Evolutionary conservation across 1,140 invertebrate genomes (phyloP).

Genomic region (Zaprionus inermis): DNA sequence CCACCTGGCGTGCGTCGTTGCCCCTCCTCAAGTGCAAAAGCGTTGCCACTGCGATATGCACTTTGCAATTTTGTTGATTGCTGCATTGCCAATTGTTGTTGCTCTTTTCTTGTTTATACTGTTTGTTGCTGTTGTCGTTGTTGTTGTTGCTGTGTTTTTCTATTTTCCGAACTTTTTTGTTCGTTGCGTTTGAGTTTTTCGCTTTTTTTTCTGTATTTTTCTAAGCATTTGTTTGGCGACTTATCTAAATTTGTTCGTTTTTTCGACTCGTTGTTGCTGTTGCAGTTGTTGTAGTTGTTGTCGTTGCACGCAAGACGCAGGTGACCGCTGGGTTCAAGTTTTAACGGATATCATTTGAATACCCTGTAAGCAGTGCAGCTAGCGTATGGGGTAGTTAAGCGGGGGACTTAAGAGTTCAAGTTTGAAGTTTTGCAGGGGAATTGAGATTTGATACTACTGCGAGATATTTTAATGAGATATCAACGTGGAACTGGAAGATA

Average conservation of each 20-base stretch:
- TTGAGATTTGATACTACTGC: background rate
- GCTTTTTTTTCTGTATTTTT: conserved; percentile 47
- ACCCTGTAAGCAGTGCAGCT: conserved; percentile 22
- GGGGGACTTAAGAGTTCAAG: background rate
- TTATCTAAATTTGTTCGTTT: conserved; percentile 67
- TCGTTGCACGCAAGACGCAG: conserved; percentile 66
- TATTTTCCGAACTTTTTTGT: conserved; percentile 35
- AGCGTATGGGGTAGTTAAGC: conserved; percentile 17
- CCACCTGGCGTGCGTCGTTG: background rate
- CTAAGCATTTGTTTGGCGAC: conserved; percentile 61
- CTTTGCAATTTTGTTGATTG: conserved; percentile 81
- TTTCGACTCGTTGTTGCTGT: conserved; percentile 9
- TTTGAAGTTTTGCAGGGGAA: background rate
- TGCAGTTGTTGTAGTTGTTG: conserved; percentile 25
- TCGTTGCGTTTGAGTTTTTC: conserved; percentile 33
- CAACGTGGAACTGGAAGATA: background rate
- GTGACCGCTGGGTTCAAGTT: conserved; percentile 77
- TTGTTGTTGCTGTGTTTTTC: conserved; percentile 18
- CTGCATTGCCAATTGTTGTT: conserved; percentile 77
- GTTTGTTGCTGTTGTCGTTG: conserved; percentile 28
- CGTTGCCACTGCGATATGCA: conserved; percentile 78
- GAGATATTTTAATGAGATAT: background rate
- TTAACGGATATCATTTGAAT: conserved; percentile 75
- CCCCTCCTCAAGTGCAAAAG: conserved; percentile 61
- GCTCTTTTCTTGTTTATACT: conserved; percentile 28